Base-by-base conservation (phyloP, 2,888 invertebrate species). In the Torymus texanus region DNA sequence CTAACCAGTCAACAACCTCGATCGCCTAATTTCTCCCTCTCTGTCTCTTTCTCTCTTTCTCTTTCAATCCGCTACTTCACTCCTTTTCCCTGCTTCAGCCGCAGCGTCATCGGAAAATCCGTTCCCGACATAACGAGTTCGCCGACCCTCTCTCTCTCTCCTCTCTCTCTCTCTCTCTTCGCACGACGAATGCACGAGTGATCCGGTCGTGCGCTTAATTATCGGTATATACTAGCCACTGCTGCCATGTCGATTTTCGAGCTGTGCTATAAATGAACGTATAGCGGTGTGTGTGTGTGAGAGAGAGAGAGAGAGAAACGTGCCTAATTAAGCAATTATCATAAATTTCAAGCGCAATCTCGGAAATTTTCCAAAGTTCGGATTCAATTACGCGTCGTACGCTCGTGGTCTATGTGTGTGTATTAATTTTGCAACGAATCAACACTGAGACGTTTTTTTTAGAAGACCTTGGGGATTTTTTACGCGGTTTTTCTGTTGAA, bases 291-390 rank as follows among this genome's bases (percentile, higher is more conserved):
- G n/a, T n/a, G 66, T 21, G 61, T 61, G 51, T 53, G 13, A 21
- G 50, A 50, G 11, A 12, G 50, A 53, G 21, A 14, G 41, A 50
- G 41, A 12, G 21, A 24, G 13, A 21, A 16, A 24, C 24, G 58
- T 63, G 59, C 55, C 67, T 75, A 75, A 75, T 75, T 75, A 75
- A 68, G 75, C 62, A 68, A 75, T 75, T 62, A 75, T 68, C 68
- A 68, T 75, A 75, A 75, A 75, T 68, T 68, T 53, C 11, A 53
- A 61, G 61, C 67, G 61, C 75, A 41, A 62, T 68, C 61, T 53
- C 59, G 16, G 58, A 21, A 56, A 75, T 67, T 75, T 75, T 29
- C 50, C 65, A 62, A 72, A 72, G 16, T 62, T 62, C 8, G 8
- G 8, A 41, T 41, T 41, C 41, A 41, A 41, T 41, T 41, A 41